Base-by-base conservation (phyloP, 1,140 invertebrate species). In the Calephelis nemesis region DNA sequence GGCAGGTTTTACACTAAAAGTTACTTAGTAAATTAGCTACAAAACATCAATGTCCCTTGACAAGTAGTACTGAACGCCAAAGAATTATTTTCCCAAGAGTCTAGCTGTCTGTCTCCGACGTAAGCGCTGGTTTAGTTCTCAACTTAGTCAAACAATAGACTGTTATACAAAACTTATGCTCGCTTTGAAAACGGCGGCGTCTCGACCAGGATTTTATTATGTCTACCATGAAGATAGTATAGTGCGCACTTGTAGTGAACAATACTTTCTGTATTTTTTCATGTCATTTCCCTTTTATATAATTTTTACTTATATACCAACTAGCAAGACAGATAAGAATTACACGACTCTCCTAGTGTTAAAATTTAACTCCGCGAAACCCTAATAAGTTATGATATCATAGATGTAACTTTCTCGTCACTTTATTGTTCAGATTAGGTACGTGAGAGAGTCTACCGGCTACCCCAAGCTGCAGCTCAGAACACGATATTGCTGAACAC, bases 111-210 rank as follows among this genome's bases (percentile, higher is more conserved):
- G 39, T 12, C 12, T 60, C 2, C 12, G 30, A 60, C 10, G 3
- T 60, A 60, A 60, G 30, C 30, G 40, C 54, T 39, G 30, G 12
- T 60, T 60, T 60, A 12, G 54, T 60, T 60, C 39, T 39, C 10
- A 60, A 60, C 54, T 60, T 39, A 40, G 54, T 60, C 54, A 60
- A 60, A 60, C 54, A 60, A 60, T 60, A 60, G 54, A 60, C 54
- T 60, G 54, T 60, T 60, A 40, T 40, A 60, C 19, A 60, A 60
- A 40, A 60, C 54, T 60, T 60, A 60, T 39, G 30, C 54, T 60
- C 11, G 39, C 54, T 60, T 60, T 60, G 54, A 60, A 60, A 60
- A n/a, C 30, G 54, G n/a, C 52, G 8, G 15, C 39, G 54, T 60
- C 54, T 60, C 54, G 7, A 60, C 19, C 54, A 60, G 54, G 54